A percentile compares a stretch with the other conserved stretches of the same genome.
Conservation (phyloP, 2,113 vertebrate genomes). For the Psilopsiagon aymara region DNA sequence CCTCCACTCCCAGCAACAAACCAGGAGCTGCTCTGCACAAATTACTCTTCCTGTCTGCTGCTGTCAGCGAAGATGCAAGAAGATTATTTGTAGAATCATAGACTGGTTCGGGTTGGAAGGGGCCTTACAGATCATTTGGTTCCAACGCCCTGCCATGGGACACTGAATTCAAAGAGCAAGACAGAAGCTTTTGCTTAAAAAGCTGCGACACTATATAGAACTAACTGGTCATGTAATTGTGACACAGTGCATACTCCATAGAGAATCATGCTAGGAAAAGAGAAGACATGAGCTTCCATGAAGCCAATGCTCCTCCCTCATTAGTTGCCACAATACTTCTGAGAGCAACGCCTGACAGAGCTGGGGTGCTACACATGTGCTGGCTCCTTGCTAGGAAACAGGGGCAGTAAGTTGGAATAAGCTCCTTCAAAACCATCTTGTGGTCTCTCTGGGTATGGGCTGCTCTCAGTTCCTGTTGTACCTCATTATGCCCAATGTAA, state of each 20-base stretch:
- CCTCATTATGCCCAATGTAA: not conserved
- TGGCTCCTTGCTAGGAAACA: not conserved
- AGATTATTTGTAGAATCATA: not conserved
- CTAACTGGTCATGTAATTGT: not conserved
- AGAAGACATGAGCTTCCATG: constrained; percentile 8
- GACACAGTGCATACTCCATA: constrained; percentile 7
- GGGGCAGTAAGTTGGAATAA: not conserved
- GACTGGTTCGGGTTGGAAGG: not conserved
- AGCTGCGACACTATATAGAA: not conserved
- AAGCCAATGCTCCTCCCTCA: not conserved
- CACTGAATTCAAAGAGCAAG: not conserved
- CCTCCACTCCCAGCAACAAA: not conserved
- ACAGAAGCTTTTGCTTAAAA: not conserved
- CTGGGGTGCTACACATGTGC: not conserved
- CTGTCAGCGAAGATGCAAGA: not conserved
- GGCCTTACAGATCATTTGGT: not conserved
- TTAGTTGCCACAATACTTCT: not conserved
- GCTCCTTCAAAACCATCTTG: not conserved
- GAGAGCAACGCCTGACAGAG: not conserved
- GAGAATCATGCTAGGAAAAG: constrained; percentile 27
- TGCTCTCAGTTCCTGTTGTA: not conserved
- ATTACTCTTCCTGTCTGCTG: not conserved
- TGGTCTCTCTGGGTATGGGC: not conserved
- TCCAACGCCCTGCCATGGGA: not conserved
- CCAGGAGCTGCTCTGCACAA: not conserved